Conservation (phyloP, 2,888 invertebrate species). For the Melinaea menophilus region DNA sequence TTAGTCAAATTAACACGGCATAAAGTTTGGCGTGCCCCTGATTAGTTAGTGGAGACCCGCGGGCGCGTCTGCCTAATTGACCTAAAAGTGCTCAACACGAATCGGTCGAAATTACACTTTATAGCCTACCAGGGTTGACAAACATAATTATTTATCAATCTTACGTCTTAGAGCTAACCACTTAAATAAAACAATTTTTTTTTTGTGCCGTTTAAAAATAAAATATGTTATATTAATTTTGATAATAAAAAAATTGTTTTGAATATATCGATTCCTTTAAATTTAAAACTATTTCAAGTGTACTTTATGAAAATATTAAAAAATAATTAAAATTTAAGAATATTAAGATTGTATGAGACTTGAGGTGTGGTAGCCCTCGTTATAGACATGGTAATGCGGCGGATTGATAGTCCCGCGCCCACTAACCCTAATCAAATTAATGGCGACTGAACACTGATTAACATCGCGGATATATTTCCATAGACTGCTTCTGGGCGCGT, state of each 20-base stretch:
- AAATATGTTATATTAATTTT: too few relatives aligned
- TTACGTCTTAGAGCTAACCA: too few relatives aligned
- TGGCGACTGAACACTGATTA: conserved; percentile 75
- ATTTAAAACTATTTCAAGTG: too few relatives aligned
- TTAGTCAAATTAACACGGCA: conserved; percentile 78
- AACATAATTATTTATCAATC: not conserved
- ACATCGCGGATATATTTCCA: conserved; percentile 70
- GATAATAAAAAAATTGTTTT: too few relatives aligned
- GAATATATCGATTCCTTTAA: too few relatives aligned
- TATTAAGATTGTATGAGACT: not conserved
- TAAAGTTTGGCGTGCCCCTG: conserved; percentile 74
- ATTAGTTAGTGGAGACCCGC: conserved; percentile 59
- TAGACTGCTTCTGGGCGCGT: conserved; percentile 46
- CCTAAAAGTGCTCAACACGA: conserved; percentile 77
- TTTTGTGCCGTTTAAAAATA: too few relatives aligned
- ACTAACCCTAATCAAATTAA: conserved; percentile 79
- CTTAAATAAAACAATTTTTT: too few relatives aligned
- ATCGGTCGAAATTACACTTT: conserved; percentile 70
- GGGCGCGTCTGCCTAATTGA: conserved; percentile 76
- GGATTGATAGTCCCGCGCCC: conserved; percentile 76
- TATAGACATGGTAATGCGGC: conserved; percentile 67
- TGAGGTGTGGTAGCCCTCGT: conserved; percentile 41
- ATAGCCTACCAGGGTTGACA: conserved; percentile 61
- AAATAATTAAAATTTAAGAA: too few relatives aligned
- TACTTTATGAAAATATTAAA: too few relatives aligned